phyloP scores from a whole-genome alignment of 2,888 invertebrate species.

The Amphipyra tragopoginis region DNA sequence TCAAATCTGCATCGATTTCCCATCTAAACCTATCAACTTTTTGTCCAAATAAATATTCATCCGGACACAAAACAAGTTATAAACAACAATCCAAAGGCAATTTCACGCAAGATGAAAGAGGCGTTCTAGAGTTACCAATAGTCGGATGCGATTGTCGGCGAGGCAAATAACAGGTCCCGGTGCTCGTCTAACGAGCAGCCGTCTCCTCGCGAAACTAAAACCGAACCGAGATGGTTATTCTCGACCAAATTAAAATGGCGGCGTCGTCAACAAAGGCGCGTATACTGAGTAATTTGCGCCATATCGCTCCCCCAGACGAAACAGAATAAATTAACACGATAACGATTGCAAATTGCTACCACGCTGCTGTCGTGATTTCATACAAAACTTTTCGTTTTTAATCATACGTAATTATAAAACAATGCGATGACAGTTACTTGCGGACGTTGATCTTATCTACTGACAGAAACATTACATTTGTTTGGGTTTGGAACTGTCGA shows the following conservation, averaged over 20 bases:
- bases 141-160: slow-evolving; percentile 63
- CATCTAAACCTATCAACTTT: slow-evolving; percentile 47
- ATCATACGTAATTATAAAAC: slow-evolving; percentile 24
- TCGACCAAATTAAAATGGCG: slow-evolving; percentile 76
- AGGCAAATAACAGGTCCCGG: slow-evolving; percentile 62
- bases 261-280: slow-evolving; percentile 68
- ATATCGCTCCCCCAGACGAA: slow-evolving; percentile 61
- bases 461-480: slow-evolving; percentile 28
- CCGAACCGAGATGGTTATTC: slow-evolving; percentile 63
- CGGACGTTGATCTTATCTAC: slow-evolving; percentile 25
- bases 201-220: slow-evolving; percentile 60
- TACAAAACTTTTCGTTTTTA: slow-evolving; percentile 24
- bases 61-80: slow-evolving; percentile 58
- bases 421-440: slow-evolving; percentile 12
- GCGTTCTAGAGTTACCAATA: slow-evolving; percentile 72
- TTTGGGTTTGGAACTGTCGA: slow-evolving; percentile 21
- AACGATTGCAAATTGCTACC: slow-evolving; percentile 60
- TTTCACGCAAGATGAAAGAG: slow-evolving; percentile 76
- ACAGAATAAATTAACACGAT: slow-evolving; percentile 60
- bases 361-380: slow-evolving; percentile 29
- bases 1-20: slow-evolving; percentile 36
- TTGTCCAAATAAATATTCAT: slow-evolving; percentile 57
- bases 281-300: slow-evolving; percentile 63
- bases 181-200: slow-evolving; percentile 60
- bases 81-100: slow-evolving; percentile 69